Percentiles rank a stretch among this genome's conserved stretches.
Evolutionary conservation across 2,113 vertebrate genomes (phyloP).

Genomic region (Cyphomyrus plagiostoma): DNA sequence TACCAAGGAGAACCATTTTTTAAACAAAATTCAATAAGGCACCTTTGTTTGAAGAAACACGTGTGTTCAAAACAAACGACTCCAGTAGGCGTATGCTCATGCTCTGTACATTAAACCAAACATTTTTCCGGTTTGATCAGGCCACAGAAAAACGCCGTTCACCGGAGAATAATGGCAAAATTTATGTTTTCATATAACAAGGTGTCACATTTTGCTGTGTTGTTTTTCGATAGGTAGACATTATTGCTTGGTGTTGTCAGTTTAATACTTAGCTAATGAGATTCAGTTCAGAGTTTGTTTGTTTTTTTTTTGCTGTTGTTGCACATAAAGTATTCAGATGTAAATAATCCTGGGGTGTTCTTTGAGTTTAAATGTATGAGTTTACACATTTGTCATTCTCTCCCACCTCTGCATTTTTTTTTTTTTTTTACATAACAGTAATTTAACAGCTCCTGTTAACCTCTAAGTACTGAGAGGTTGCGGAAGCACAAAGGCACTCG

Average conservation of each 20-base stretch:
- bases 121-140: not conserved
- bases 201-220: not conserved
- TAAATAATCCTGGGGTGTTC: not conserved
- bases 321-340: not conserved
- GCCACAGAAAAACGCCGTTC: not conserved
- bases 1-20: not conserved
- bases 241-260: not conserved
- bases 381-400: not conserved
- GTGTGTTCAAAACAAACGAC: not conserved
- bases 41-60: not conserved
- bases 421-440: not conserved
- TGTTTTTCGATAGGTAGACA: not conserved
- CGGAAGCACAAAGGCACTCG: not conserved
- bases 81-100: not conserved
- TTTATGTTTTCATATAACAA: not conserved
- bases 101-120: not conserved
- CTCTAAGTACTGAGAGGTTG: not conserved
- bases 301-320: not conserved
- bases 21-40: not conserved
- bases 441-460: not conserved
- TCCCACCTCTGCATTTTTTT: not conserved
- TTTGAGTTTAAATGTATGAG: not conserved
- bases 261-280: not conserved
- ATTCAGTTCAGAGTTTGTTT: not conserved
- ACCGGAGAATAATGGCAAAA: not conserved